Evolutionary conservation across 2,113 vertebrate species (phyloP), one percentile per base, ranked within the genome.

Genomic region (Pleuronectes platessa): DNA sequence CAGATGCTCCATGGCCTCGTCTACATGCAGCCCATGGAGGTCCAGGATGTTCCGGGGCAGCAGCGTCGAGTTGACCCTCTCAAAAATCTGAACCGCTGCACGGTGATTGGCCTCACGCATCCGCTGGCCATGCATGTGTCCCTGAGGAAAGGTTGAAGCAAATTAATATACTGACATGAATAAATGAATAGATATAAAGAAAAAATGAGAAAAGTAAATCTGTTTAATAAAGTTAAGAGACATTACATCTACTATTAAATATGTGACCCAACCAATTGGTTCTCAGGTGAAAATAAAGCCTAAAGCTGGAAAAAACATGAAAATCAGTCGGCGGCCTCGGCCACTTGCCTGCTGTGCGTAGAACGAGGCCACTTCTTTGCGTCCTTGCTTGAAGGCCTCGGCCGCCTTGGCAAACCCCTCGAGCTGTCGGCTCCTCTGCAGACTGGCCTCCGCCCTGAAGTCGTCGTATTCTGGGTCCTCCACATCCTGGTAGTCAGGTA

Each of bases 11-110:
- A 98, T 86, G 17, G 97, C 98, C 90, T 99, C 98, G 31, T 95
- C 94, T 37, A 99, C 97, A 73, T 99, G 98, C 37, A 99, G 95
- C 31, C 98, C 98, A 18, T 99, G 98, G 17, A 99, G 96, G 83
- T 99, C 98, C 90, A 99, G 90, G 86, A 99, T 94, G 58, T 99
- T 99, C 86, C 93, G 93, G 2, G 97, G 97, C 79, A 99, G 91
- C 71, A 98, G 92, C 0, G 96, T 96, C 20, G 94, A 83, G 64
- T 99, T 99, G 76, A 96, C 95, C 79, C 90, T 95, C 88, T 97
- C 93, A 85, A 99, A 99, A 85, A 99, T 99, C 74, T 96, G 94
- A 84, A 94, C 70, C 10, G 97, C 96, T 45, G 98, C 98, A 20
- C 96, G 95, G 56, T 94, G 94, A 86, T 99, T 96, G 54, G 97